These are phyloP conservation scores for Dinoponera quadriceps DNA, from an alignment of 1,140 invertebrate genomes.

Conservation along the genomic window DNA sequence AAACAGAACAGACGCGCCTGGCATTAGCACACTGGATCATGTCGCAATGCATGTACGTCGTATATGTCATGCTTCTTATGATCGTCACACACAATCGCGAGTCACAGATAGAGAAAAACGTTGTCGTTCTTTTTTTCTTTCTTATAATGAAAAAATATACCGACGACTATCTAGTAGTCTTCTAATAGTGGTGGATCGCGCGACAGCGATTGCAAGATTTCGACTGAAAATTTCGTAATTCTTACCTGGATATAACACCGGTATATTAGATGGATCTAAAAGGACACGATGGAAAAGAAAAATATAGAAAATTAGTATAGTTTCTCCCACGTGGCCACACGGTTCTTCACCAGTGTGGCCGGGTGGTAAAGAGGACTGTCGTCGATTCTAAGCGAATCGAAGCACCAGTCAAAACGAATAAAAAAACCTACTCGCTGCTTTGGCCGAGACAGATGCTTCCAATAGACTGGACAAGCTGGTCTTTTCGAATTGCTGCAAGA, in stretches of 20 bases:
- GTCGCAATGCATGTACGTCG: slow-evolving; percentile 25
- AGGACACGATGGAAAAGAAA: slow-evolving; percentile 66
- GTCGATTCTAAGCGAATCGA: slow-evolving; percentile 6
- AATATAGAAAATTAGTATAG: slow-evolving; percentile 59
- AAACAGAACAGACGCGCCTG: slow-evolving; percentile 28
- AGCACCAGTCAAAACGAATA: slow-evolving; percentile 20
- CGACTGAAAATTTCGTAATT: slow-evolving; percentile 55
- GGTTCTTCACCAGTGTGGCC: neutral
- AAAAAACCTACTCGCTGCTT: slow-evolving; percentile 80
- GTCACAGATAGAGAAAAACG: neutral
- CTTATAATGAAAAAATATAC: too few species aligned
- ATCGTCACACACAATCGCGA: slow-evolving; percentile 23
- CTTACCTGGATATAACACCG: slow-evolving; percentile 83
- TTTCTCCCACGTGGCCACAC: slow-evolving; percentile 6
- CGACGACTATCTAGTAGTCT: slow-evolving; percentile 1
- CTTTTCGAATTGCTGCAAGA: slow-evolving; percentile 84
- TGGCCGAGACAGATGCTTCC: slow-evolving; percentile 84
- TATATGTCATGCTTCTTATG: slow-evolving; percentile 27
- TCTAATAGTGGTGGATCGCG: neutral
- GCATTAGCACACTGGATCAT: slow-evolving; percentile 27
- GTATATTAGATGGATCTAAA: slow-evolving; percentile 79
- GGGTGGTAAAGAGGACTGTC: neutral
- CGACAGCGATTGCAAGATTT: slow-evolving; percentile 8
- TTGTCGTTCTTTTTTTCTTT: neutral
- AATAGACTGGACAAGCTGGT: slow-evolving; percentile 85